These are phyloP conservation scores for Laterallus jamaicensis DNA, from an alignment of 2,113 vertebrate genomes.

Conservation along the genomic window DNA sequence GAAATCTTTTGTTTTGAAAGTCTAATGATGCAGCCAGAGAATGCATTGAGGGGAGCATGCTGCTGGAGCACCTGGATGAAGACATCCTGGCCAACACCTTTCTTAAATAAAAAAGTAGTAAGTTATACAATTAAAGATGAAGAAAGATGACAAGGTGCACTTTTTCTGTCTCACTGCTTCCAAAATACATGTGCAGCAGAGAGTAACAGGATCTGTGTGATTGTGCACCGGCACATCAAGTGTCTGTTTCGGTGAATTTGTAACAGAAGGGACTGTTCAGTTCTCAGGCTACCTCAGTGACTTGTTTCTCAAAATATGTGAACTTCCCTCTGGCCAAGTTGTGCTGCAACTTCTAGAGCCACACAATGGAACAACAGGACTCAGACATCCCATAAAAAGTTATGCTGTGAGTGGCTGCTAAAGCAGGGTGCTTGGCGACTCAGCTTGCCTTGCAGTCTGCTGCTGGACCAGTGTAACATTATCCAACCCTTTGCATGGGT, in stretches of 20 bases:
- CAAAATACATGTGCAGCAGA: not conserved
- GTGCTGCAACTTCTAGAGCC: not conserved
- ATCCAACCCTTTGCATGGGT: not conserved
- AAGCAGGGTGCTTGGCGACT: not conserved
- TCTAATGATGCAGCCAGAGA: not conserved
- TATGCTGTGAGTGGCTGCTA: not conserved
- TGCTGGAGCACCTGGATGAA: not conserved
- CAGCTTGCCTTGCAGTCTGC: not conserved
- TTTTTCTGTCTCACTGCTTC: not conserved
- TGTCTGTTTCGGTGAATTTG: not conserved
- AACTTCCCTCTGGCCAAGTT: not conserved
- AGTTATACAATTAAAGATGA: not conserved
- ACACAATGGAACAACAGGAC: not conserved
- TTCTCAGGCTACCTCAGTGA: not conserved
- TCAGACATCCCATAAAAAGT: not conserved
- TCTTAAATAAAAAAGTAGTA: not conserved
- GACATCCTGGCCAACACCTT: not conserved
- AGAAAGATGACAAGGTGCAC: not conserved
- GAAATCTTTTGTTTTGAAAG: not conserved
- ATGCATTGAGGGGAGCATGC: not conserved
- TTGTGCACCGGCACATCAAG: not conserved
- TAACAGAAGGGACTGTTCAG: not conserved
- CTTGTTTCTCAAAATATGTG: not conserved
- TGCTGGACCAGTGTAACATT: not conserved
- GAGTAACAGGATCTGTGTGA: not conserved